Evolutionary conservation across 2,113 vertebrate genomes (phyloP).

Genomic region (Pleuronectes platessa): DNA sequence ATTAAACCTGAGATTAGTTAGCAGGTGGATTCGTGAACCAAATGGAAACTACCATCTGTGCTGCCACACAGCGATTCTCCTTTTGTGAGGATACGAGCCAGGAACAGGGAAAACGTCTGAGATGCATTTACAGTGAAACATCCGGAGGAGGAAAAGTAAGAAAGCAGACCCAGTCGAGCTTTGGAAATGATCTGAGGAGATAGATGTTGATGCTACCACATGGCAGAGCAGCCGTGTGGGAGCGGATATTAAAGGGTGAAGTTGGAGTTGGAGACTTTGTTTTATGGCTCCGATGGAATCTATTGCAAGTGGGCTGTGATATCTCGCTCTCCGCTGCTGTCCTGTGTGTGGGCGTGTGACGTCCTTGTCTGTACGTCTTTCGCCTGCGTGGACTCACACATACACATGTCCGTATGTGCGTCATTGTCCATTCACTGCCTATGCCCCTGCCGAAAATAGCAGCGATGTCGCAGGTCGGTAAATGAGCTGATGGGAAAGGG

Average conservation of each 20-base stretch:
- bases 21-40: slow-evolving; percentile 61
- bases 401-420: slow-evolving; percentile 41
- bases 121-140: slow-evolving; percentile 8
- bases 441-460: slow-evolving; percentile 54
- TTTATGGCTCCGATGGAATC: neutral
- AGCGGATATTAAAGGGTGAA: neutral
- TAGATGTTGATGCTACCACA: neutral
- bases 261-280: too few species aligned
- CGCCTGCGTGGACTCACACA: slow-evolving; percentile 4
- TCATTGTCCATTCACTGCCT: slow-evolving; percentile 61
- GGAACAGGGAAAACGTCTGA: slow-evolving; percentile 16
- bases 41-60: slow-evolving; percentile 65
- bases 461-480: slow-evolving; percentile 32
- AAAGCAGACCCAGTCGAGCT: neutral
- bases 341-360: slow-evolving; percentile 27
- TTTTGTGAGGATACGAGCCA: slow-evolving; percentile 32
- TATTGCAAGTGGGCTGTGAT: neutral
- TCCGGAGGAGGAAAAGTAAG: neutral
- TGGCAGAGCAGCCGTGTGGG: neutral
- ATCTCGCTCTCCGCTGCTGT: neutral
- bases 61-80: slow-evolving; percentile 35
- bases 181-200: slow-evolving; percentile 19
- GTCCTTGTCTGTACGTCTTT: slow-evolving; percentile 24
- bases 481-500: slow-evolving; percentile 62
- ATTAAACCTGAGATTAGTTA: slow-evolving; percentile 51